Conservation (phyloP, 2,888 invertebrate genomes). For the Clitarchus hookeri region DNA sequence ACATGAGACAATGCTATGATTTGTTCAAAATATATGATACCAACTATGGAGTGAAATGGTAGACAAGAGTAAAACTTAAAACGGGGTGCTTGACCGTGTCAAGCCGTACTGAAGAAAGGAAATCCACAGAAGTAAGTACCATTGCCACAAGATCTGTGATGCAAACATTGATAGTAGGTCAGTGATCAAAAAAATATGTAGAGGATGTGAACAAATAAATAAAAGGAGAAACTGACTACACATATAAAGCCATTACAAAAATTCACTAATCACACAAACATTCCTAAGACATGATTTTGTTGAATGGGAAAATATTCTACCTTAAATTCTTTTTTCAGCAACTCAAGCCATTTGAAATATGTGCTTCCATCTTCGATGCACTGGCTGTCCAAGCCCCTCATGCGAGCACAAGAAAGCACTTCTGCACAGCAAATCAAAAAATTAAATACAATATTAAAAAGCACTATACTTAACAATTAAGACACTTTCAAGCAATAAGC, state of each 20-base stretch:
- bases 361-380: slow-evolving; percentile 57
- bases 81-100: too few relatives aligned
- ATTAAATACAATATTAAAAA: slow-evolving; percentile 28
- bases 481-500: not conserved
- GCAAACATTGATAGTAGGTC: too few relatives aligned
- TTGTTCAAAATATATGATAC: too few relatives aligned
- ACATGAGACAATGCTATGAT: too few relatives aligned
- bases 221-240: too few relatives aligned
- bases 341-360: slow-evolving; percentile 62
- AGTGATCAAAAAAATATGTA: too few relatives aligned
- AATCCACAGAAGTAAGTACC: too few relatives aligned
- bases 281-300: slow-evolving; percentile 8
- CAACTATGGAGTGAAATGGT: too few relatives aligned
- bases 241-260: slow-evolving; percentile 38
- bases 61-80: too few relatives aligned
- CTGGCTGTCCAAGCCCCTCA: slow-evolving; percentile 50
- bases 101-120: too few relatives aligned
- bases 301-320: slow-evolving; percentile 47
- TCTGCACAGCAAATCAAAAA: slow-evolving; percentile 49
- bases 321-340: slow-evolving; percentile 68
- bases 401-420: slow-evolving; percentile 54
- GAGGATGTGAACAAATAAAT: too few relatives aligned
- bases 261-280: slow-evolving; percentile 26
- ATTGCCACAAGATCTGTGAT: too few relatives aligned
- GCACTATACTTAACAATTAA: slow-evolving; percentile 26